Evolutionary conservation across 2,888 invertebrate genomes (phyloP), one percentile per base, ranked within the genome.

Genomic region (Antitype chi): DNA sequence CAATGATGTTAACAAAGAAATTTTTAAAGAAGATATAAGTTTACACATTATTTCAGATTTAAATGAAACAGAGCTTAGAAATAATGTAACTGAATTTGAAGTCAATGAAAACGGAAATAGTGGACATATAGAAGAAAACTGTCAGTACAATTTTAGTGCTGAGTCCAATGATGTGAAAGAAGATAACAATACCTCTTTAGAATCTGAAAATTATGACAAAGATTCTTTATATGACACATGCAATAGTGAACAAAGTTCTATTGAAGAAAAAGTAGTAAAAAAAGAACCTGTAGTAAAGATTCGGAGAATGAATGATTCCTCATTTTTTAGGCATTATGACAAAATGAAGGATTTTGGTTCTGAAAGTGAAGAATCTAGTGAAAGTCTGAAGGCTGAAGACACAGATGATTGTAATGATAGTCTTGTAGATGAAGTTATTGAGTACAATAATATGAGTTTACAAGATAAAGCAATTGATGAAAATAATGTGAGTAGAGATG

Each of bases 171-270:
- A 57, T 69, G 9, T 47, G 0, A 70, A 69, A 52, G 57, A 73
- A 57, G 59, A 71, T 49, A 67, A 47, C 59, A 66, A 76, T 63
- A 67, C 64, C 59, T 70, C 72, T 67, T 20, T 32, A 64, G 63
- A 74, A 3, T 88, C 83, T 63, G 71, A 88, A 81, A 82, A 80
- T 79, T 70, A 80, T 62, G 91, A 93, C 47, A 90, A 85, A 80
- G 89, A 91, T 85, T 95, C 95, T 53, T 82, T 91, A 66, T 96
- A 95, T 93, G 93, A 95, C 78, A 95, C 95, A 76, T 96, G 96
- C 85, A 89, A 92, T 77, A 94, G 93, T 91, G 93, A 93, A 23
- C 85, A 88, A 90, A 84, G 87, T 82, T 85, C 81, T 74, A 67
- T 70, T 85, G 76, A 77, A 77, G 77, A 71, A 80, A 52, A 73